Conservation (phyloP, 2,888 invertebrate species). For the Lepetodrilus schrolli region DNA sequence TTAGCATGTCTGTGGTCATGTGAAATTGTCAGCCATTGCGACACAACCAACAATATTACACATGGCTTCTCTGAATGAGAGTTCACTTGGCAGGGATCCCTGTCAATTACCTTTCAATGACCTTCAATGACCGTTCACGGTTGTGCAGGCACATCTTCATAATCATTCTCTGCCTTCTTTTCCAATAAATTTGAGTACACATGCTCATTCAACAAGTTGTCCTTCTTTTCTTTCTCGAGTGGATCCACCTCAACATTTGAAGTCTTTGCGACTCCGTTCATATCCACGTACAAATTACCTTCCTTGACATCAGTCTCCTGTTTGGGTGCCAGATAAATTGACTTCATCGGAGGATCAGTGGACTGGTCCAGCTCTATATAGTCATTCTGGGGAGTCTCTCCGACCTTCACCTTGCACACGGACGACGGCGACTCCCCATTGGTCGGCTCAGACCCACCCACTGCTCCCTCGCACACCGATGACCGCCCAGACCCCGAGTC, state of each 20-base stretch:
- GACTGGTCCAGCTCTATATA: background rate
- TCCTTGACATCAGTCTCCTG: conserved; percentile 4
- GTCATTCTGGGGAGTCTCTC: too few relatives aligned
- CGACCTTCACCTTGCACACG: too few relatives aligned
- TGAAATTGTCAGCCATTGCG: too few relatives aligned
- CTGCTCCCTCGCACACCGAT: background rate
- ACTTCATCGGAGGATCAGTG: background rate
- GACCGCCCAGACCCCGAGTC: background rate
- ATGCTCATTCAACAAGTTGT: background rate
- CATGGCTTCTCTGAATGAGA: too few relatives aligned
- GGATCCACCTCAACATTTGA: background rate
- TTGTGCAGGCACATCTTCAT: background rate
- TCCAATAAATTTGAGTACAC: background rate
- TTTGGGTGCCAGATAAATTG: background rate
- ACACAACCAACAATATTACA: too few relatives aligned
- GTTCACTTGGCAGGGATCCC: too few relatives aligned
- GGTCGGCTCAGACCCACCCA: background rate
- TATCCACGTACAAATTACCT: conserved; percentile 12
- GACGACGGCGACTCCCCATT: background rate
- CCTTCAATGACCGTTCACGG: background rate
- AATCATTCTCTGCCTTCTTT: background rate
- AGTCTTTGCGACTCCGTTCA: background rate
- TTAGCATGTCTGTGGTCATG: too few relatives aligned
- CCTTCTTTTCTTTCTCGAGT: background rate
- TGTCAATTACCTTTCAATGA: too few relatives aligned